Conservation (phyloP, 2,113 vertebrate genomes). For the Bungarus multicinctus region DNA sequence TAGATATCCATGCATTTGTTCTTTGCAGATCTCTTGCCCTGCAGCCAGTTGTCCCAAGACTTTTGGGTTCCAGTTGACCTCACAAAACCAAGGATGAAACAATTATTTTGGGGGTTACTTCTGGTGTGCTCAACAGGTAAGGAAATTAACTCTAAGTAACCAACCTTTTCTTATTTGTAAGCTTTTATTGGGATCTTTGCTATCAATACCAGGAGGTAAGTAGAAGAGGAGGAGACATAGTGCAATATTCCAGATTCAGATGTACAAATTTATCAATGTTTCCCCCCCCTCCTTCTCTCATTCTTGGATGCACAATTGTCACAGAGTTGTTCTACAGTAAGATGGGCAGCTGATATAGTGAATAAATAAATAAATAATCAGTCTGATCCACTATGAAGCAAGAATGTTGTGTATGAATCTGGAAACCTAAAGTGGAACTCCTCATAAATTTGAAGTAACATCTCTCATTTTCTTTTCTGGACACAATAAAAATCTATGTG, state of each 20-base stretch:
- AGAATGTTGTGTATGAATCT: background rate
- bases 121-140: slow-evolving; percentile 17
- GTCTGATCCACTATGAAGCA: background rate
- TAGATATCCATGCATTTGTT: background rate
- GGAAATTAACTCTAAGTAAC: background rate
- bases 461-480: background rate
- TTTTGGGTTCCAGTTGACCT: background rate
- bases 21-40: background rate
- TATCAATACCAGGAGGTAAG: background rate
- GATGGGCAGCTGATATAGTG: background rate
- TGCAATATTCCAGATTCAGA: background rate
- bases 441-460: background rate
- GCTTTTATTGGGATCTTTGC: background rate
- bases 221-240: background rate
- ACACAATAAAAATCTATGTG: background rate
- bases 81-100: background rate
- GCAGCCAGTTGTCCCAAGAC: background rate
- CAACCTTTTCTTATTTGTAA: background rate
- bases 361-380: background rate
- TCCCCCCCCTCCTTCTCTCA: rapidly evolving
- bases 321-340: background rate
- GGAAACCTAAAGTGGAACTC: background rate
- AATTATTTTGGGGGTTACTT: background rate
- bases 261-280: background rate
- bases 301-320: background rate